Conservation (phyloP, 64 coral and sea anemone genomes). For the Porites lutea region DNA sequence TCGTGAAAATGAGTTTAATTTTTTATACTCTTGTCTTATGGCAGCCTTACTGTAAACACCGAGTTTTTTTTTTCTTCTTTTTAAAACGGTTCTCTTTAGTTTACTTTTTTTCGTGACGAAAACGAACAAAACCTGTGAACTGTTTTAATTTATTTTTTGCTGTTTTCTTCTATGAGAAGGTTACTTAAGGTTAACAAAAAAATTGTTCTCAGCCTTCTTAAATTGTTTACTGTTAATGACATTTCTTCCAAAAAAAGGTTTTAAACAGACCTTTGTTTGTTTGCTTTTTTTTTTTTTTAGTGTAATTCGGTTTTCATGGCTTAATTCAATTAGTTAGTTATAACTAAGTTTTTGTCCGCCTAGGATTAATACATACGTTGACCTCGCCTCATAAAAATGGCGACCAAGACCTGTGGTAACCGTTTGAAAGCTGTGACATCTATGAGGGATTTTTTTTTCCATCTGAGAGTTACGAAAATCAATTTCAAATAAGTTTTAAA, state of each 20-base stretch:
- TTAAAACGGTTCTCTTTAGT: not conserved
- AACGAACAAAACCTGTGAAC: not conserved
- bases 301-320: not conserved
- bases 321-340: not conserved
- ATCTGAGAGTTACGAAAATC: not conserved
- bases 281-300: not conserved
- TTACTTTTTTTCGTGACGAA: not conserved
- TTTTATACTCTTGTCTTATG: constrained; percentile 13
- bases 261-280: too few species aligned
- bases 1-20: constrained; percentile 16
- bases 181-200: constrained; percentile 5
- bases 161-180: not conserved
- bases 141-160: constrained; percentile 15
- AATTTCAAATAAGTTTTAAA: not conserved
- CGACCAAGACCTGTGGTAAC: not conserved
- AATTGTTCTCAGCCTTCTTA: not conserved
- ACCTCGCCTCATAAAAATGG: not conserved
- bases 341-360: not conserved
- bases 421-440: not conserved
- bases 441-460: not conserved
- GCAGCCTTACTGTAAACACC: not conserved
- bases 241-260: not conserved
- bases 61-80: not conserved
- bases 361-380: not conserved
- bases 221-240: not conserved